A percentile compares a stretch with the other conserved stretches of the same genome.
Conservation (phyloP, 1,140 invertebrate genomes). For the Psix sp. region DNA sequence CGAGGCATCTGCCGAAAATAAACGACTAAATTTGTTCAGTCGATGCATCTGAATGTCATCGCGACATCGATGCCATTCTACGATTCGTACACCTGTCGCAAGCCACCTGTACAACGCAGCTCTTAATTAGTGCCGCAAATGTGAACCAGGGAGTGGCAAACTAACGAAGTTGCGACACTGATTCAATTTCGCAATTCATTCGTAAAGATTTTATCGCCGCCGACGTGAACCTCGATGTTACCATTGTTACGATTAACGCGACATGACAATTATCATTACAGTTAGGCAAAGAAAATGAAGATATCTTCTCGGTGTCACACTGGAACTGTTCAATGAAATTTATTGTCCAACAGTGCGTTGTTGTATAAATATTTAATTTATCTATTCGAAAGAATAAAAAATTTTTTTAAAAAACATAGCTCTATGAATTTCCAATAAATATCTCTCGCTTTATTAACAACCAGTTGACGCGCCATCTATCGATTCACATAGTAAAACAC, state of each 20-base stretch:
- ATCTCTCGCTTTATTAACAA: no score
- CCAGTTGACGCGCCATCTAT: no score
- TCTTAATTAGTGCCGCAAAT: slow-evolving; percentile 56
- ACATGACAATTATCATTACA: slow-evolving; percentile 34
- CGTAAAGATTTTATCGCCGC: slow-evolving; percentile 45
- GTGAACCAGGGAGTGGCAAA: slow-evolving; percentile 45
- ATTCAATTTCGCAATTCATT: slow-evolving; percentile 55
- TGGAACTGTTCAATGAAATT: not conserved
- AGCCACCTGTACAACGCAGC: slow-evolving; percentile 43
- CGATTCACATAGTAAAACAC: no score
- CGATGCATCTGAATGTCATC: slow-evolving; percentile 45
- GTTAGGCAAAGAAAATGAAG: not conserved
- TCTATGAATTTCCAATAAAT: no score
- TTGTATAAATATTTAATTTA: no score
- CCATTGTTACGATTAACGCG: slow-evolving; percentile 22
- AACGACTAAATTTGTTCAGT: no score
- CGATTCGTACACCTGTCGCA: slow-evolving; percentile 49
- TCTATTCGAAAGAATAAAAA: no score
- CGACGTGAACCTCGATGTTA: slow-evolving; percentile 45
- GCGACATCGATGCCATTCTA: slow-evolving; percentile 25
- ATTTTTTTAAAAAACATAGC: no score
- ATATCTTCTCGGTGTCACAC: not conserved
- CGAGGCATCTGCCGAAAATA: no score
- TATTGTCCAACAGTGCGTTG: not conserved
- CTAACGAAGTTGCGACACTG: slow-evolving; percentile 52